Conservation (phyloP, 92 coral and sea anemone species). For the Palythoa caribaeorum region DNA sequence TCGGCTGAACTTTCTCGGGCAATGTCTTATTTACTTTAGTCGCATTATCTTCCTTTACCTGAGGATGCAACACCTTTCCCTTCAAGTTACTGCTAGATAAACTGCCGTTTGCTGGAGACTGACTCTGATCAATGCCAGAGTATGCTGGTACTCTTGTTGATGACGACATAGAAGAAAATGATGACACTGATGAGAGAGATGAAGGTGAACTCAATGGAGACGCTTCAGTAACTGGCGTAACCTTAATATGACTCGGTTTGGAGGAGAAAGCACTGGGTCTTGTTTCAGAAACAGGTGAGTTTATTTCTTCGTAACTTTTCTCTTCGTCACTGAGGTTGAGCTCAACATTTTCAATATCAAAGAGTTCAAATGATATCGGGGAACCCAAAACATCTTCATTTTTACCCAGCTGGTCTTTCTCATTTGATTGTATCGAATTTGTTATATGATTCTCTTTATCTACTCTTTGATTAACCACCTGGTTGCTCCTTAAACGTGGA, state of each 20-base stretch:
- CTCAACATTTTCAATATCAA: slow-evolving; percentile 42
- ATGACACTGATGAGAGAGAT: slow-evolving; percentile 79
- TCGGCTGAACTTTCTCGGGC: not conserved
- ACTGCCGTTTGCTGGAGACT: not conserved
- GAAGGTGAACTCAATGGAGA: slow-evolving; percentile 85
- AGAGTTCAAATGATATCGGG: not conserved
- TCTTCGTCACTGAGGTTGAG: slow-evolving; percentile 21
- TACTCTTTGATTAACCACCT: not conserved
- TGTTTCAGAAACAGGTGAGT: not conserved
- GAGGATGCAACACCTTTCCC: not conserved
- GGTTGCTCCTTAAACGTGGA: not conserved
- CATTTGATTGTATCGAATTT: not conserved
- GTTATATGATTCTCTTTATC: not conserved
- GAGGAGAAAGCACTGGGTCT: not conserved
- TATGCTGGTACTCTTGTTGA: slow-evolving; percentile 52
- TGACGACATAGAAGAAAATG: slow-evolving; percentile 73
- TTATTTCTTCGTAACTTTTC: not conserved
- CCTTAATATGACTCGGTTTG: not conserved
- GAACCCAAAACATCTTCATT: not conserved
- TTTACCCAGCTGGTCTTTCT: slow-evolving; percentile 19
- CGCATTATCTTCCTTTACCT: not conserved
- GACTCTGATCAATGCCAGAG: slow-evolving; percentile 9
- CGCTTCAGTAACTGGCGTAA: slow-evolving; percentile 6
- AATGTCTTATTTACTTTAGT: not conserved
- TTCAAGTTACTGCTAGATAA: not conserved